Percentiles rank a stretch among this genome's conserved stretches.
phyloP scores from a whole-genome alignment of 2,888 invertebrate genomes.

The Meta bourneti region DNA sequence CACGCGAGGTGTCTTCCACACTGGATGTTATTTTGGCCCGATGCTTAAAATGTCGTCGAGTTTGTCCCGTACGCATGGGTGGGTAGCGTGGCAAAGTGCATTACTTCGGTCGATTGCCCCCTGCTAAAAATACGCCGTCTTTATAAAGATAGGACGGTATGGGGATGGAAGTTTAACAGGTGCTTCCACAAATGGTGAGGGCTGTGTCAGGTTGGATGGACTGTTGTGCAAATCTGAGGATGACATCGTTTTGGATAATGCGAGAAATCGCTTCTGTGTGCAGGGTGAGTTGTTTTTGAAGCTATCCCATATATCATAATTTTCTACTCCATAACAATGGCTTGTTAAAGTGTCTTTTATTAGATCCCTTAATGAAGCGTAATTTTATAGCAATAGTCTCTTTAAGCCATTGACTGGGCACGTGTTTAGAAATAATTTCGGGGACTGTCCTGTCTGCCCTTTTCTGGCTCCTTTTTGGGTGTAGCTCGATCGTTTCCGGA shows the following conservation, averaged over 20 bases:
- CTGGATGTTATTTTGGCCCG: constrained; percentile 38
- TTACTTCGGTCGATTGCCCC: constrained; percentile 43
- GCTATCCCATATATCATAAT: too few species aligned
- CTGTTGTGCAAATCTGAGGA: not conserved
- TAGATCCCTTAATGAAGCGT: too few species aligned
- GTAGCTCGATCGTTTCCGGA: too few species aligned
- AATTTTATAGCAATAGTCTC: too few species aligned
- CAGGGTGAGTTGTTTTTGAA: constrained; percentile 19
- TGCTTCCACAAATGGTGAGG: not conserved
- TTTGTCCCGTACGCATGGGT: constrained; percentile 1
- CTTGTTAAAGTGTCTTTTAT: too few species aligned
- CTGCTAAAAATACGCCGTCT: constrained; percentile 53
- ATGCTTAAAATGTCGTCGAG: constrained; percentile 11
- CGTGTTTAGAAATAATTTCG: too few species aligned
- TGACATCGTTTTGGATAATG: constrained; percentile 3
- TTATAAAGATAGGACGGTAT: constrained; percentile 39
- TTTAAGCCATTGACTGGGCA: too few species aligned
- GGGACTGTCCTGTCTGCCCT: too few species aligned
- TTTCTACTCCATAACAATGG: too few species aligned
- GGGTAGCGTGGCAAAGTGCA: constrained; percentile 43
- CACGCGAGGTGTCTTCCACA: constrained; percentile 18
- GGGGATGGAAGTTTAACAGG: not conserved
- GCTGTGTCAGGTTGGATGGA: not conserved
- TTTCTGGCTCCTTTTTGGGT: too few species aligned
- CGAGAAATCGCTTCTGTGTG: constrained; percentile 1